phyloP scores from a whole-genome alignment of 2,113 vertebrate genomes.

The Micronisus gabar region DNA sequence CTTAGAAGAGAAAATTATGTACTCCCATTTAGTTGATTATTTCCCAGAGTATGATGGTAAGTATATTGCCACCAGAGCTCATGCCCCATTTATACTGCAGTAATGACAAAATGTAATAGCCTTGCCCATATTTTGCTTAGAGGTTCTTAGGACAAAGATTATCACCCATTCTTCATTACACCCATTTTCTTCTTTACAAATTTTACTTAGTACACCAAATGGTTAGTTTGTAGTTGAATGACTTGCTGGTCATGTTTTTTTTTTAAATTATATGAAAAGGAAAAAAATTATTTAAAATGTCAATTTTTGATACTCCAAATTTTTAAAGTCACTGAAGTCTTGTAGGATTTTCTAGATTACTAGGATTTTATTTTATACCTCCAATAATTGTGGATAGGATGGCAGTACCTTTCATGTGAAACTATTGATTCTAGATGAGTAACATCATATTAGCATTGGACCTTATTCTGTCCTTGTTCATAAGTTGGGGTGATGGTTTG shows the following conservation, averaged over 20 bases:
- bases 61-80: constrained; percentile 9
- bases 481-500: background rate
- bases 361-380: background rate
- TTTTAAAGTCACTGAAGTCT: background rate
- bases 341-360: background rate
- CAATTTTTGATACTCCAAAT: background rate
- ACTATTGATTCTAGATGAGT: background rate
- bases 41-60: constrained; percentile 95
- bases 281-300: background rate
- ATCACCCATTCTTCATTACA: background rate
- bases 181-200: background rate
- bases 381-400: background rate
- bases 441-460: background rate
- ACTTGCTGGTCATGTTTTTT: background rate
- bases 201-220: background rate
- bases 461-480: background rate
- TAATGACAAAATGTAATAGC: background rate
- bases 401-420: background rate
- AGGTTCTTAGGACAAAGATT: background rate
- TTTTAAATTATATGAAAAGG: background rate
- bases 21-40: constrained; percentile 93
- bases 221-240: background rate
- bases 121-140: background rate
- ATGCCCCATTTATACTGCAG: background rate
- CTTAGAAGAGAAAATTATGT: constrained; percentile 95